Conservation (phyloP, 2,888 invertebrate genomes). For the Mythimna vitellina region DNA sequence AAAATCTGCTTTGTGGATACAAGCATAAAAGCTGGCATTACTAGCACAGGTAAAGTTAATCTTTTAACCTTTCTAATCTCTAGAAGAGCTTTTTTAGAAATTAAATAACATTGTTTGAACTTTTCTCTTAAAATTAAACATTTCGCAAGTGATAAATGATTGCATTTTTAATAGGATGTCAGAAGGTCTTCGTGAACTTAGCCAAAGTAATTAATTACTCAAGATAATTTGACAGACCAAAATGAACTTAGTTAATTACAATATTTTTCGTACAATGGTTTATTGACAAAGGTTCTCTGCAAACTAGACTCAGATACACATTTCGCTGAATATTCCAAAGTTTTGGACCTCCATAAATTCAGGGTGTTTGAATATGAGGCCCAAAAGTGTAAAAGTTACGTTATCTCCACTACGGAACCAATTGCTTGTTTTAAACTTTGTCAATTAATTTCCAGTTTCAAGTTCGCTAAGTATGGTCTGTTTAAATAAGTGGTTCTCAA, state of each 20-base stretch:
- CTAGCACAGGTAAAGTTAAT: neutral
- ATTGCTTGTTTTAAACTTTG: conserved; percentile 53
- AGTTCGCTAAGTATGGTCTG: conserved; percentile 45
- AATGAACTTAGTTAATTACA: conserved; percentile 60
- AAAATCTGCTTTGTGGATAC: too few relatives aligned
- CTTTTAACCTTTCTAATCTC: neutral
- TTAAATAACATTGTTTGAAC: conserved; percentile 4
- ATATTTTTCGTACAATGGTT: conserved; percentile 52
- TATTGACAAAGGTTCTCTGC: conserved; percentile 39
- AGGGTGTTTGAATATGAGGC: conserved; percentile 39
- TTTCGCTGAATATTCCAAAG: conserved; percentile 21
- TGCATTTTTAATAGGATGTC: conserved; percentile 58
- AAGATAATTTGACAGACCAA: conserved; percentile 57
- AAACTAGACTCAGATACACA: conserved; percentile 14
- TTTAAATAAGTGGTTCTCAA: conserved; percentile 53
- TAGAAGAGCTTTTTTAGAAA: neutral
- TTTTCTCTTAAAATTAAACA: conserved; percentile 16
- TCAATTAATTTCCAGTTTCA: conserved; percentile 53
- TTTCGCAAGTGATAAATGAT: conserved; percentile 45
- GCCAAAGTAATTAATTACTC: conserved; percentile 61
- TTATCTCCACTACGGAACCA: conserved; percentile 38
- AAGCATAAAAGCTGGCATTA: too few relatives aligned
- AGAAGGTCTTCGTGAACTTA: conserved; percentile 53
- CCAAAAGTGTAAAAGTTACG: conserved; percentile 35
- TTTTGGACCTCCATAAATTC: conserved; percentile 45